Conservation (phyloP, 2,888 invertebrate species). For the Trichopria drosophilae region DNA sequence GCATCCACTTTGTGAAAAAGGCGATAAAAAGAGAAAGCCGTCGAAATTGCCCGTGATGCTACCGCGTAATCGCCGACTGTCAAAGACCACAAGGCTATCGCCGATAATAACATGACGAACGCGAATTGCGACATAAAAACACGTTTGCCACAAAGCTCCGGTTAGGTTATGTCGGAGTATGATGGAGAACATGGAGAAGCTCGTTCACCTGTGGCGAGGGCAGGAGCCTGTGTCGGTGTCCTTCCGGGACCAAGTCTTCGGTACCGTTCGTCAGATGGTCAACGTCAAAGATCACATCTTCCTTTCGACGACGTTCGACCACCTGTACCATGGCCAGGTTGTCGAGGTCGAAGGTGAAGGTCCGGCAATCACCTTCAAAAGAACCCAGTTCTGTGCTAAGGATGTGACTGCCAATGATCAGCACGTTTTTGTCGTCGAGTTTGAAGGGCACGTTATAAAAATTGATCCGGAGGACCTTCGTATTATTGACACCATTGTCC, state of each 20-base stretch:
- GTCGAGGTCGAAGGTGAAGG: slow-evolving; percentile 50
- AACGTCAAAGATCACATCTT: slow-evolving; percentile 59
- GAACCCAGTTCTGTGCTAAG: slow-evolving; percentile 63
- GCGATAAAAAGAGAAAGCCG: too few relatives aligned
- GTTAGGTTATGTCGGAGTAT: slow-evolving; percentile 31
- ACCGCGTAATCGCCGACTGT: too few relatives aligned
- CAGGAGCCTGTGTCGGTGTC: slow-evolving; percentile 48
- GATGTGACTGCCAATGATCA: slow-evolving; percentile 68
- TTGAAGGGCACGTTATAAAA: slow-evolving; percentile 66
- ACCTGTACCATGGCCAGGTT: slow-evolving; percentile 58
- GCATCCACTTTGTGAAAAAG: too few relatives aligned
- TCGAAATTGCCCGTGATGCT: too few relatives aligned
- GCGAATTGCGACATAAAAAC: slow-evolving; percentile 21
- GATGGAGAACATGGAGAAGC: slow-evolving; percentile 42
- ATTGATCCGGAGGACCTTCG: slow-evolving; percentile 62
- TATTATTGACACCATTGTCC: slow-evolving; percentile 64
- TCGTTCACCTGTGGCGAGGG: slow-evolving; percentile 53
- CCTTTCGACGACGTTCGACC: slow-evolving; percentile 56
- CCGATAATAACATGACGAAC: slow-evolving; percentile 37
- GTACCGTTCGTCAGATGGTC: slow-evolving; percentile 57
- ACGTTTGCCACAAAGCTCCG: not conserved
- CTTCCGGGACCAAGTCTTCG: slow-evolving; percentile 49
- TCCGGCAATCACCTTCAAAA: slow-evolving; percentile 59
- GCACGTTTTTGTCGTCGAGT: slow-evolving; percentile 66
- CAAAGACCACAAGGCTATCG: slow-evolving; percentile 18